Evolutionary conservation across 2,797 vertebrate genomes (phyloP), one percentile per base, ranked within the genome.

Genomic region (Manis pentadactyla): DNA sequence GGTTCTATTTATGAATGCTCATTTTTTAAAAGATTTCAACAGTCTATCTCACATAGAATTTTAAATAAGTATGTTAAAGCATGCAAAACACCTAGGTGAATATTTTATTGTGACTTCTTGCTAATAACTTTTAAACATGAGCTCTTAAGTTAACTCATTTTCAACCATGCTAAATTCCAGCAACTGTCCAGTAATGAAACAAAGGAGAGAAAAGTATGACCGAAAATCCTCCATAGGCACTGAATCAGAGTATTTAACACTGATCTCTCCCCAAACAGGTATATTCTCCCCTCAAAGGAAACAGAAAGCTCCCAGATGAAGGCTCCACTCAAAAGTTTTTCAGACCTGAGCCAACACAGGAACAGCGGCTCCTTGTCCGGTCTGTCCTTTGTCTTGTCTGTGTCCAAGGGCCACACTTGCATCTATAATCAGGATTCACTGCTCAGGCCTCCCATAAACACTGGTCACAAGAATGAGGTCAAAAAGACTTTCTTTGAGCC

Each of bases 1-100:
- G 39, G 21, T 27, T 81, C 53, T 78, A 82, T 74, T 82, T 94
- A 87, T 64, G 51, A 73, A 64, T 53, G 14, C 6, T 83, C 34
- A 88, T 81, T 81, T 95, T 89, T 94, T 66, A 73, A 69, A 87
- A 87, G 63, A 93, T 46, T 87, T 94, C 86, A 88, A 83, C 25
- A 88, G 73, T 74, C 71, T 51, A 66, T 31, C 69, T 78, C 19
- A 34, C 15, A 78, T 46, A n/a, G 96, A 89, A 95, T 79, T 69
- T 84, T 23, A 93, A 79, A 57, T 29, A 61, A 49, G 39, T 31
- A 81, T 25, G 87, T 63, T 75, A 69, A 94, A 91, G 0, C 2
- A 46, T 55, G 55, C 77, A 93, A 85, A 88, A 96, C 15, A 74
- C 49, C 49, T 29, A 90, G 74, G 18, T 86, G 42, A 31, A 61